These are phyloP conservation scores for Parotocinclus haroldoi DNA, from an alignment of 2,797 vertebrate species.

Conservation along the genomic window DNA sequence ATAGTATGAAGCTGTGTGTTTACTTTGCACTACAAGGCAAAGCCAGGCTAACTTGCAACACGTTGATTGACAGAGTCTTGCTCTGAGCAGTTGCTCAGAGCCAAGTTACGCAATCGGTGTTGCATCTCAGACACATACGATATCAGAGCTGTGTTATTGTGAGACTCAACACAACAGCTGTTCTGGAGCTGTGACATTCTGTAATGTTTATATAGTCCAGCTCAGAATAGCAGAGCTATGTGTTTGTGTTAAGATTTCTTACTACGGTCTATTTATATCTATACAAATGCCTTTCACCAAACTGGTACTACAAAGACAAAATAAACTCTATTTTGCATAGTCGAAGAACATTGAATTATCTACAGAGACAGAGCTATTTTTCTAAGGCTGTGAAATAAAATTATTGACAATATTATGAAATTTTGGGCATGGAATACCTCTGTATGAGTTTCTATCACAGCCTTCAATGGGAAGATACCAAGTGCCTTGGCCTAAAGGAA, in stretches of 20 bases:
- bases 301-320: constrained; percentile 72
- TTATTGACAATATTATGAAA: constrained; percentile 46
- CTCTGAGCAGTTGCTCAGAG: constrained; percentile 58
- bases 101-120: constrained; percentile 52
- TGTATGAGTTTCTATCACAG: constrained; percentile 50
- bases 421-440: constrained; percentile 18
- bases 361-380: constrained; percentile 72
- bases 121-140: constrained; percentile 21
- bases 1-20: constrained; percentile 27
- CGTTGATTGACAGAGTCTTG: constrained; percentile 31
- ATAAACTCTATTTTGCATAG: constrained; percentile 66
- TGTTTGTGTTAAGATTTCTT: constrained; percentile 67
- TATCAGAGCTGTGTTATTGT: constrained; percentile 16
- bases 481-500: constrained; percentile 76
- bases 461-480: constrained; percentile 56
- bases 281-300: constrained; percentile 86
- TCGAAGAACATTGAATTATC: constrained; percentile 76
- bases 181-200: constrained; percentile 65
- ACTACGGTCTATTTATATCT: constrained; percentile 58
- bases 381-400: constrained; percentile 79
- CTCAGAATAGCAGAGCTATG: constrained; percentile 51
- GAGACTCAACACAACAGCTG: constrained; percentile 39
- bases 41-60: constrained; percentile 3
- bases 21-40: constrained; percentile 23
- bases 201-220: constrained; percentile 60